Evolutionary conservation across 2,888 invertebrate species (phyloP).

Genomic region (Drosophila eohydei): DNA sequence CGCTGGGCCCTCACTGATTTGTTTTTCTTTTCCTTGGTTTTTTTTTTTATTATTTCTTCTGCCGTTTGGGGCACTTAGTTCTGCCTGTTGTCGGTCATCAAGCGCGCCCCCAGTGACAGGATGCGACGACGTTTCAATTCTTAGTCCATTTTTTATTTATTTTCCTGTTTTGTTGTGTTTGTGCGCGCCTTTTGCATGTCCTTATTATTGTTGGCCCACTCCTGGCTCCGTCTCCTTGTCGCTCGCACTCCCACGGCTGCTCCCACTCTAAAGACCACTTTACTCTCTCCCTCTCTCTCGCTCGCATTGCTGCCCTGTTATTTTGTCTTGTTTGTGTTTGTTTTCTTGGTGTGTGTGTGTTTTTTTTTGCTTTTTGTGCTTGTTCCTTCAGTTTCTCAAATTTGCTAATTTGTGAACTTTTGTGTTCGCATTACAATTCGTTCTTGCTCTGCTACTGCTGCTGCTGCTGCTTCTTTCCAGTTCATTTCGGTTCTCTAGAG

Average conservation of each 20-base stretch:
- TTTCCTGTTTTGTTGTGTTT: conserved; percentile 44
- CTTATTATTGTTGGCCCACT: conserved; percentile 25
- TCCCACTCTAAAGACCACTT: conserved; percentile 17
- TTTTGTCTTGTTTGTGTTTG: conserved; percentile 56
- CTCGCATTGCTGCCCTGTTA: conserved; percentile 38
- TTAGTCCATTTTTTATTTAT: conserved; percentile 41
- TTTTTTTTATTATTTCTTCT: conserved; percentile 19
- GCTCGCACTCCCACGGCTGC: conserved; percentile 13
- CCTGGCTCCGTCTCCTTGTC: background rate
- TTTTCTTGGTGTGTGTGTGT: conserved; percentile 34
- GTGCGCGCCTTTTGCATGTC: conserved; percentile 50
- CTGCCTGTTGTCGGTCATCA: conserved; percentile 15
- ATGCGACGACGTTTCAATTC: conserved; percentile 57
- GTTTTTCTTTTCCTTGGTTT: background rate
- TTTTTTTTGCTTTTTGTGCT: conserved; percentile 14
- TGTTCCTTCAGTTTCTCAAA: conserved; percentile 71
- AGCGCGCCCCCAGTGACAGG: conserved; percentile 49
- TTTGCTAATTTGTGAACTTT: conserved; percentile 82
- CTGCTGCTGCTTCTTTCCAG: conserved; percentile 3
- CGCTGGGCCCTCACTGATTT: conserved; percentile 6
- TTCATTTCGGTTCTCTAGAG: conserved; percentile 9
- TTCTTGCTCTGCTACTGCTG: conserved; percentile 3
- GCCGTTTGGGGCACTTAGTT: conserved; percentile 53
- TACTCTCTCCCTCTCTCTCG: conserved; percentile 7
- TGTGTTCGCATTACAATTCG: conserved; percentile 73